A percentile compares a stretch with the other conserved stretches of the same genome.
Conservation (phyloP, 2,797 vertebrate genomes). For the Chelidonichthys spinosus region DNA sequence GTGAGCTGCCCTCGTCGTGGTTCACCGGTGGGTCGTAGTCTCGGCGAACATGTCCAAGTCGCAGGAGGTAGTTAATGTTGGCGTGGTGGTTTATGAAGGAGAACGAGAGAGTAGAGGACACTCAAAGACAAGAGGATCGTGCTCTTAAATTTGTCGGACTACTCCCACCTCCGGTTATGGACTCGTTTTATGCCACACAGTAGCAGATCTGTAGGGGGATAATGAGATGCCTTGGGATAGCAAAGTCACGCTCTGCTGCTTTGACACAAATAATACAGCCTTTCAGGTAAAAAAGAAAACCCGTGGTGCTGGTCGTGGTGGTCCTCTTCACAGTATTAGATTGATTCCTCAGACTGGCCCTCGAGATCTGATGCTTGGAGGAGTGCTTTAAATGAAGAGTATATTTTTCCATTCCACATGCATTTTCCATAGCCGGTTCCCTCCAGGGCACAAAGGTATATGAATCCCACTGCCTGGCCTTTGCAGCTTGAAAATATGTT, state of each 20-base stretch:
- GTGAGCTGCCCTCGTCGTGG: slow-evolving; percentile 23
- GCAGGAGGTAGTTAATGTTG: not conserved
- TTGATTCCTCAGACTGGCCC: not conserved
- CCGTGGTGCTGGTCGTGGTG: not conserved
- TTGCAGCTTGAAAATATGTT: not conserved
- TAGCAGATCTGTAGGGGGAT: slow-evolving; percentile 49
- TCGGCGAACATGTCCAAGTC: slow-evolving; percentile 1
- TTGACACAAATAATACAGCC: slow-evolving; percentile 38
- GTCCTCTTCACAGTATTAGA: slow-evolving; percentile 12
- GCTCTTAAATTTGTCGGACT: not conserved
- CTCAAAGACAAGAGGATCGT: slow-evolving; percentile 15
- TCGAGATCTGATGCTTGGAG: no score
- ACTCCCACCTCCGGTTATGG: slow-evolving; percentile 23
- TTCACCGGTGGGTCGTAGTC: not conserved
- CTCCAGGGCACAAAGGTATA: slow-evolving; percentile 24
- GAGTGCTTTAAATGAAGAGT: not conserved
- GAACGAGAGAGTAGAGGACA: not conserved
- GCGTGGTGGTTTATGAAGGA: not conserved
- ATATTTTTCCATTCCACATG: slow-evolving; percentile 1
- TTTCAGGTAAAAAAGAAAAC: slow-evolving; percentile 12
- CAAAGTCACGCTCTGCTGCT: slow-evolving; percentile 46
- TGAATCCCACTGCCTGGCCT: slow-evolving; percentile 18
- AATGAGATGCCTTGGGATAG: slow-evolving; percentile 53
- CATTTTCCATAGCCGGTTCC: slow-evolving; percentile 25
- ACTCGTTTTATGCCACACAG: slow-evolving; percentile 22